A percentile compares a stretch with the other conserved stretches of the same genome.
Evolutionary conservation across 1,140 invertebrate genomes (phyloP).

Genomic region (Campodea augens): DNA sequence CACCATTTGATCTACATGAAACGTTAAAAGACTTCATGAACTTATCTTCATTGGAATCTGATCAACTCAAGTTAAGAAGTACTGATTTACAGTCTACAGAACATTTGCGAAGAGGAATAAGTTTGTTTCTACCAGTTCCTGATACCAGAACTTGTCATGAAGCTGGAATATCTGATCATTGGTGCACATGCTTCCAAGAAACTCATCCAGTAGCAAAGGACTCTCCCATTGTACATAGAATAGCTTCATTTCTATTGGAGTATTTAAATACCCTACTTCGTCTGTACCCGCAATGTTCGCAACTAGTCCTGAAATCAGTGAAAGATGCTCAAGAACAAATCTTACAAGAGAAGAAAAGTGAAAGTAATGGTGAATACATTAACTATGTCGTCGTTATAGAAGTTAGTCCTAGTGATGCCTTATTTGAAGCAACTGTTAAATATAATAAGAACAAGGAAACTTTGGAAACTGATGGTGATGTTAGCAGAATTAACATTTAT

Average conservation of each 20-base stretch:
- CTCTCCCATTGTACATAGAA: background rate
- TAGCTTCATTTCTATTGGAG: background rate
- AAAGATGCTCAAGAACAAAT: background rate
- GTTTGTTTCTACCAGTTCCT: conserved; percentile 22
- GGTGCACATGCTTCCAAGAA: conserved; percentile 32
- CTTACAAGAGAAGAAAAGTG: background rate
- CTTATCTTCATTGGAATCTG: background rate
- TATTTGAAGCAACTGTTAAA: background rate
- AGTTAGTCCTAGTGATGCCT: background rate
- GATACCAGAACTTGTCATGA: conserved; percentile 22
- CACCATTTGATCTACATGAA: conserved; percentile 26
- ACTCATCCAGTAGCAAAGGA: conserved; percentile 18
- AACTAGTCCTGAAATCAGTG: background rate
- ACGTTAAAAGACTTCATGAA: conserved; percentile 20
- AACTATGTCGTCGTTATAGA: background rate
- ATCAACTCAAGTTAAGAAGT: background rate
- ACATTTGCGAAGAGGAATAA: conserved; percentile 10
- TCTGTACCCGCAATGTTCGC: background rate
- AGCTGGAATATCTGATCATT: conserved; percentile 30
- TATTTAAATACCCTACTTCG: conserved; percentile 1
- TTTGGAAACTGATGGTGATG: background rate
- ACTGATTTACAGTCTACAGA: background rate
- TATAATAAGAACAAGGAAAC: background rate
- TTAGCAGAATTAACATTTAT: background rate
- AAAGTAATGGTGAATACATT: background rate